These are phyloP conservation scores for Drosophila trapezifrons DNA, from an alignment of 1,140 invertebrate genomes.

Conservation along the genomic window DNA sequence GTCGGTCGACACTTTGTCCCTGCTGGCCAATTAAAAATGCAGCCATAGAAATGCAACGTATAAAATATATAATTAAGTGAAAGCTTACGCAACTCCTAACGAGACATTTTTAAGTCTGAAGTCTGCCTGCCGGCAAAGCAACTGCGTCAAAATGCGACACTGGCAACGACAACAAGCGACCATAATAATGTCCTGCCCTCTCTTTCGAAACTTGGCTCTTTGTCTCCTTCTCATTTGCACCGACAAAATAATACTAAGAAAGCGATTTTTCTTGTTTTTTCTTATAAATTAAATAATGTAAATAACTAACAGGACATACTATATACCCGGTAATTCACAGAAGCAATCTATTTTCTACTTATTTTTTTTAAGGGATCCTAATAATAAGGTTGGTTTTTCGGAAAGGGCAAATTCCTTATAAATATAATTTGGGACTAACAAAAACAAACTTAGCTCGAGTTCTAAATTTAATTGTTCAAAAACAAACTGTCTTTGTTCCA, in stretches of 20 bases:
- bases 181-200: slow-evolving; percentile 19
- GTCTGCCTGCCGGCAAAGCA: slow-evolving; percentile 52
- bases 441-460: too few relatives aligned
- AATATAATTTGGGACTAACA: too few relatives aligned
- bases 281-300: too few relatives aligned
- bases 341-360: too few relatives aligned
- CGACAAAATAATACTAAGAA: slow-evolving; percentile 1
- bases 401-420: too few relatives aligned
- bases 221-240: slow-evolving; percentile 9
- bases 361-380: too few relatives aligned
- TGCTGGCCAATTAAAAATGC: slow-evolving; percentile 57
- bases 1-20: slow-evolving; percentile 49
- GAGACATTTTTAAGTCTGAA: slow-evolving; percentile 54
- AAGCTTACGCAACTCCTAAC: slow-evolving; percentile 56
- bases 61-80: slow-evolving; percentile 72
- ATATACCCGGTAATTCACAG: too few relatives aligned
- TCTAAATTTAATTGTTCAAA: neutral
- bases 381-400: too few relatives aligned
- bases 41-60: slow-evolving; percentile 41
- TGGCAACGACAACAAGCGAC: slow-evolving; percentile 31
- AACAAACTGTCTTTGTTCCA: neutral
- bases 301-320: too few relatives aligned
- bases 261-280: too few relatives aligned
- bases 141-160: slow-evolving; percentile 72
- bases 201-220: neutral